Percentiles rank a stretch among this genome's conserved stretches.
These are phyloP conservation scores for Epicauta chinensis DNA, from an alignment of 1,140 invertebrate species.

Conservation along the genomic window DNA sequence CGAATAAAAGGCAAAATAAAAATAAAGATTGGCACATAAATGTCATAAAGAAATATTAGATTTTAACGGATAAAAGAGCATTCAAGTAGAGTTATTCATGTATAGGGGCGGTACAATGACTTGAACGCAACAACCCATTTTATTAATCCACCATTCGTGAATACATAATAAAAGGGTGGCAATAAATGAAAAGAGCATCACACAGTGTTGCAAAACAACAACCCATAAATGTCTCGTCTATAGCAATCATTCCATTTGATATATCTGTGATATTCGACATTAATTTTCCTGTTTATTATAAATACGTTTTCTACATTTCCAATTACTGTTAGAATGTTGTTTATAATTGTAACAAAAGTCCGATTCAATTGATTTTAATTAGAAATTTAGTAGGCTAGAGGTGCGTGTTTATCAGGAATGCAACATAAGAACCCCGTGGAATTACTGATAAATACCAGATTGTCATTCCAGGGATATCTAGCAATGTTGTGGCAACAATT, in stretches of 20 bases:
- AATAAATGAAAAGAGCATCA: constrained; percentile 16
- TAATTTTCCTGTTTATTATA: too few relatives aligned
- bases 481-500: constrained; percentile 3
- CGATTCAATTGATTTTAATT: too few relatives aligned
- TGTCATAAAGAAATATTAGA: constrained; percentile 18
- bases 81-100: neutral
- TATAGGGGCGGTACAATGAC: constrained; percentile 5
- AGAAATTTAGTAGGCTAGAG: too few relatives aligned
- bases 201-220: neutral
- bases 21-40: too few relatives aligned
- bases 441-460: constrained; percentile 1
- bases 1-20: too few relatives aligned
- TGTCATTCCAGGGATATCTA: constrained; percentile 8
- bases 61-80: constrained; percentile 4
- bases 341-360: too few relatives aligned
- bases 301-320: too few relatives aligned
- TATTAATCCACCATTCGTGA: constrained; percentile 16
- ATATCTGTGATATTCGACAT: too few relatives aligned
- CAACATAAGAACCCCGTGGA: constrained; percentile 1
- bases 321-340: too few relatives aligned
- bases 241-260: neutral
- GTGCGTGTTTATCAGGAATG: neutral
- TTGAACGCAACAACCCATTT: constrained; percentile 15
- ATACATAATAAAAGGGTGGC: constrained; percentile 17
- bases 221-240: neutral